Conservation (phyloP, 2,797 vertebrate genomes). For the Okamejei kenojei region DNA sequence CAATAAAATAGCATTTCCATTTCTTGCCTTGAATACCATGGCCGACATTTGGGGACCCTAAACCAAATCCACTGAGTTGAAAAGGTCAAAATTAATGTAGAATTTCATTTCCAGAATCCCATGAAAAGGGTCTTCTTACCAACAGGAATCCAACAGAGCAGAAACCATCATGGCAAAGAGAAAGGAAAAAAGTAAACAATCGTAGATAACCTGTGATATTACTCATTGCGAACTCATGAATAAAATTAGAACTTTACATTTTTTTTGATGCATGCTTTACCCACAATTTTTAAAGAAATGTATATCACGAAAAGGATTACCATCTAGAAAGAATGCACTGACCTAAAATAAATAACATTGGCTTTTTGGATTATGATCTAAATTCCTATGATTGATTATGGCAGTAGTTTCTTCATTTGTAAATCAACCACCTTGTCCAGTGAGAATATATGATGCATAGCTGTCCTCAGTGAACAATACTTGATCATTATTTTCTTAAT, state of each 20-base stretch:
- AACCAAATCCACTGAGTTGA: conserved; percentile 17
- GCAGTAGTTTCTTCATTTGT: neutral
- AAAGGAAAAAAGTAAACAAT: neutral
- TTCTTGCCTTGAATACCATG: neutral
- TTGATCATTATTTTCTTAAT: neutral
- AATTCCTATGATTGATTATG: neutral
- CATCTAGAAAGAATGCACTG: neutral
- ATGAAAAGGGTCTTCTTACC: neutral
- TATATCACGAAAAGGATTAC: neutral
- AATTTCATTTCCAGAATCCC: neutral
- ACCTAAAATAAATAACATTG: neutral
- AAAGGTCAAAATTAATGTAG: conserved; percentile 5
- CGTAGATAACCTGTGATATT: neutral
- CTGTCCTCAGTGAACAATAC: neutral
- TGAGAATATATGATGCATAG: neutral
- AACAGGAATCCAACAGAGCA: neutral
- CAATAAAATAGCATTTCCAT: neutral
- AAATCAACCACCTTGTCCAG: neutral
- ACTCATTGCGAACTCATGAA: neutral
- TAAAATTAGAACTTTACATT: neutral
- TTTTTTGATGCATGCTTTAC: neutral
- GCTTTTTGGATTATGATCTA: neutral
- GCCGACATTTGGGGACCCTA: neutral
- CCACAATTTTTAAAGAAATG: neutral
- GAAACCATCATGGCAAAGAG: neutral